A percentile compares a stretch with the other conserved stretches of the same genome.
Evolutionary conservation across 1,140 invertebrate genomes (phyloP).

Genomic region (Diorhabda carinulata): DNA sequence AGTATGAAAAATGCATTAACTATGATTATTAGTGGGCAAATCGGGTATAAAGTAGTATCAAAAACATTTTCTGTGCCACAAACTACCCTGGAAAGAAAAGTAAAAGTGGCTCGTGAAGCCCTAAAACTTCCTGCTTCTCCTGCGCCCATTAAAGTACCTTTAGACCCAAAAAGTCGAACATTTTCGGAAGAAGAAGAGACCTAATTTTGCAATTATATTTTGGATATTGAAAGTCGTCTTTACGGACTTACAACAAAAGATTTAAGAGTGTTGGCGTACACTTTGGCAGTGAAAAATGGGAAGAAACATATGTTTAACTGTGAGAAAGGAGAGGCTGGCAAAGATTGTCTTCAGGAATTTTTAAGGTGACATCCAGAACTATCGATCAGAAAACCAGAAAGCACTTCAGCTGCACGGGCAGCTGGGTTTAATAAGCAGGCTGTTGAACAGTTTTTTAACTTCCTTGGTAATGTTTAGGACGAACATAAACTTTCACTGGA

Average conservation of each 20-base stretch:
- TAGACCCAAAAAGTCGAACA: background rate
- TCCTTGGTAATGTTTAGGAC: conserved; percentile 33
- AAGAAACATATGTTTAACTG: background rate
- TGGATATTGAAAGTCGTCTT: background rate
- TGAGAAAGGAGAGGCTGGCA: background rate
- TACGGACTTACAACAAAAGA: conserved; percentile 5
- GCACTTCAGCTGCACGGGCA: conserved; percentile 18
- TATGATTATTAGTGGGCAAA: background rate
- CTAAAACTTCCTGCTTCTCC: background rate
- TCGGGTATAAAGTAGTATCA: background rate
- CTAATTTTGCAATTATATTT: background rate
- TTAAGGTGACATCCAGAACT: background rate
- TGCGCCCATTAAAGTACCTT: background rate
- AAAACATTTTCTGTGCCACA: conserved; percentile 12
- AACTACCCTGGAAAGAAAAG: conserved; percentile 1
- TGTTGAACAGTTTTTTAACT: conserved; percentile 36
- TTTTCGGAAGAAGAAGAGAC: background rate
- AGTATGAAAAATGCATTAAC: background rate
- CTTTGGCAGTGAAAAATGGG: background rate
- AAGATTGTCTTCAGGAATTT: background rate
- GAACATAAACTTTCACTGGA: conserved; percentile 38
- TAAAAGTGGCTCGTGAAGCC: background rate
- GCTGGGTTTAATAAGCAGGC: conserved; percentile 40
- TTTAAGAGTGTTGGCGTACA: background rate
- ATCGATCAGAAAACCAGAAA: too few relatives aligned